Evolutionary conservation across 2,888 invertebrate genomes (phyloP).

Genomic region (Melinopterus prodromus): DNA sequence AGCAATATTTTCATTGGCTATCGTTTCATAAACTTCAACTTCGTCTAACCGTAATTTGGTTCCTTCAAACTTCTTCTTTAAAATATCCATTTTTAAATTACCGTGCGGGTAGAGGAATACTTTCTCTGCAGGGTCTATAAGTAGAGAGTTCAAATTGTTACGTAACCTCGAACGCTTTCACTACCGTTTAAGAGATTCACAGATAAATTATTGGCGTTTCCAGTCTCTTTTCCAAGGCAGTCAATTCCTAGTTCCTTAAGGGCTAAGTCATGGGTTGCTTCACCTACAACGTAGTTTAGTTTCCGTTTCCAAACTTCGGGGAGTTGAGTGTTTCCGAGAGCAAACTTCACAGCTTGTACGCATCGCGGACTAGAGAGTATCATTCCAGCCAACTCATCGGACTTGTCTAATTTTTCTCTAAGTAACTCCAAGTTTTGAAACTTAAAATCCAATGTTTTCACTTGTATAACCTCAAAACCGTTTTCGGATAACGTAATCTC

Average conservation of each 20-base stretch:
- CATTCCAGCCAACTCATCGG: constrained; percentile 62
- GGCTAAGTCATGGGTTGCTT: constrained; percentile 63
- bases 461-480: constrained; percentile 60
- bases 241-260: constrained; percentile 59
- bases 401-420: constrained; percentile 57
- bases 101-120: constrained; percentile 67
- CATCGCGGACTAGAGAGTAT: constrained; percentile 67
- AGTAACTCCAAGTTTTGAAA: constrained; percentile 62
- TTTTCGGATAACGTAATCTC: constrained; percentile 58
- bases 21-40: constrained; percentile 65
- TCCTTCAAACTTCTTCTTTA: constrained; percentile 59
- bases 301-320: constrained; percentile 58
- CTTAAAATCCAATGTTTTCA: constrained; percentile 64
- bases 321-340: constrained; percentile 51
- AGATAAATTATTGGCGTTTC: constrained; percentile 64
- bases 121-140: constrained; percentile 55
- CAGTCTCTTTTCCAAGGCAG: constrained; percentile 64
- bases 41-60: constrained; percentile 60
- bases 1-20: constrained; percentile 60
- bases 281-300: constrained; percentile 65
- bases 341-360: constrained; percentile 61
- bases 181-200: background rate
- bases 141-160: constrained; percentile 22
- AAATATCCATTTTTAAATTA: constrained; percentile 64
- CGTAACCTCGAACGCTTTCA: background rate